phyloP scores from a whole-genome alignment of 2,113 vertebrate genomes.

The Oncorhynchus tshawytscha region DNA sequence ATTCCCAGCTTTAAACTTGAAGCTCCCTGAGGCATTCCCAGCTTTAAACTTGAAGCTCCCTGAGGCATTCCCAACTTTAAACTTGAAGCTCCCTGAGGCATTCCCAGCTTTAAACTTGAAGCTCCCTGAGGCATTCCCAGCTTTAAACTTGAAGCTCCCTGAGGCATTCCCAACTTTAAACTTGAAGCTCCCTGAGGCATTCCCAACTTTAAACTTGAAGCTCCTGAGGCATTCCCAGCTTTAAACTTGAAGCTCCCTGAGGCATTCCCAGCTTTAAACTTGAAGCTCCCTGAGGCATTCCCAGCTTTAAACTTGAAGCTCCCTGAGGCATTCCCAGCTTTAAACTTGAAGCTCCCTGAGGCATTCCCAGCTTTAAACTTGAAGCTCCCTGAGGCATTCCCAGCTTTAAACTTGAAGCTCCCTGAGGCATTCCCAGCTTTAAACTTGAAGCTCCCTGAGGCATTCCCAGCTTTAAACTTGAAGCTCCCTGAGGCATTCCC shows the following conservation, averaged over 20 bases:
- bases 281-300: no score
- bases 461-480: constrained; percentile 4
- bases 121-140: no score
- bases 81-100: no score
- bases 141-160: no score
- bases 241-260: no score
- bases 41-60: not conserved
- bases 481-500: no score
- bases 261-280: constrained; percentile 4
- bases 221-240: constrained; percentile 1
- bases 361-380: constrained; percentile 4
- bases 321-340: not conserved
- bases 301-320: constrained; percentile 1
- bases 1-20: not conserved
- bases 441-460: no score
- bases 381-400: no score
- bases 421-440: constrained; percentile 8
- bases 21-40: constrained; percentile 3
- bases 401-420: constrained; percentile 3
- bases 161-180: constrained; percentile 2
- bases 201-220: not conserved
- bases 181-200: no score
- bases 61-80: not conserved
- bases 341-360: no score
- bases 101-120: not conserved